Conservation (phyloP, 1,140 invertebrate genomes). For the Macrobrachium rosenbergii region DNA sequence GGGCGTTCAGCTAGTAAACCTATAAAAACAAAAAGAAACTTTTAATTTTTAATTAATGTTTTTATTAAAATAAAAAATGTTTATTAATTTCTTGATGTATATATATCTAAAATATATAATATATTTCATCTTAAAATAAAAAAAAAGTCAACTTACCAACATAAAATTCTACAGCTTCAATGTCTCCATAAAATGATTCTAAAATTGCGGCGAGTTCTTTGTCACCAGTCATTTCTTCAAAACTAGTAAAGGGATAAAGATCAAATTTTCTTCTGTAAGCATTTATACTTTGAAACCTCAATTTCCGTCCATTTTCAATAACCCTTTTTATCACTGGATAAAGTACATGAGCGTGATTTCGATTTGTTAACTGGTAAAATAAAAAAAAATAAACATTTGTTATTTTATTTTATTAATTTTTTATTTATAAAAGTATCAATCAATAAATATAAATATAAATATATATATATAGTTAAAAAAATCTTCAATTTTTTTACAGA, state of each 20-base stretch:
- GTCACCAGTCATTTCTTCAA: conserved; percentile 71
- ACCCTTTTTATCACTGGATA: conserved; percentile 69
- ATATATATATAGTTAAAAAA: too few species aligned
- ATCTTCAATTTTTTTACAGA: too few species aligned
- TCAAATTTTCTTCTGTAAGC: conserved; percentile 70
- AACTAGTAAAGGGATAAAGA: conserved; percentile 68
- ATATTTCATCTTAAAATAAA: too few species aligned
- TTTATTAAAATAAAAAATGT: too few species aligned
- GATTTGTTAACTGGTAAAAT: conserved; percentile 64
- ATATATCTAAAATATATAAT: too few species aligned
- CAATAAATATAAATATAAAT: too few species aligned
- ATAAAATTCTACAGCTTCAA: conserved; percentile 72
- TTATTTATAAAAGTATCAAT: too few species aligned
- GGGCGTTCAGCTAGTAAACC: conserved; percentile 71
- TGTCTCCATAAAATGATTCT: conserved; percentile 70
- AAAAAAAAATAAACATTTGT: background rate
- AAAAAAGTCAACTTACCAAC: too few species aligned
- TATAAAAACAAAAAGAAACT: conserved; percentile 49
- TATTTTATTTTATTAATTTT: too few species aligned
- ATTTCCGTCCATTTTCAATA: conserved; percentile 68
- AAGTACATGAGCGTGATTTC: conserved; percentile 69
- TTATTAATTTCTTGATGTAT: too few species aligned
- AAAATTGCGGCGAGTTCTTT: conserved; percentile 69
- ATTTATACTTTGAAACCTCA: conserved; percentile 71
- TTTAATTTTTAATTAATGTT: too few species aligned